These are phyloP conservation scores for Crioceris asparagi DNA, from an alignment of 2,888 invertebrate genomes.

Conservation along the genomic window DNA sequence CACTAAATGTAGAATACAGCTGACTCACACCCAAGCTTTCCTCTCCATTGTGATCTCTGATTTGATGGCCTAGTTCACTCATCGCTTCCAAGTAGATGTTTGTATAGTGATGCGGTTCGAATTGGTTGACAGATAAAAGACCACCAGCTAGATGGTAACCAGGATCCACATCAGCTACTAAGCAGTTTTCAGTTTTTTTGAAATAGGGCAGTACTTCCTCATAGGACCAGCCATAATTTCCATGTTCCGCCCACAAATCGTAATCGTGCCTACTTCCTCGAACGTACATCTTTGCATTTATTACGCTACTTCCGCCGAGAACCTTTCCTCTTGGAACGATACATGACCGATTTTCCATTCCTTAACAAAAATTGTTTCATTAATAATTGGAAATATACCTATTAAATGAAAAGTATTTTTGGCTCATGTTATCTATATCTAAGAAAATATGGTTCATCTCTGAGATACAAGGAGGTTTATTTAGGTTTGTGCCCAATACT, in stretches of 20 bases:
- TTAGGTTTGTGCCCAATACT: too few relatives aligned
- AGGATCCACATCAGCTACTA: not conserved
- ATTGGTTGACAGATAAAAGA: not conserved
- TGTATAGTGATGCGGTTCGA: not conserved
- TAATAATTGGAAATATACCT: too few relatives aligned
- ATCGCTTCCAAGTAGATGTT: constrained; percentile 60
- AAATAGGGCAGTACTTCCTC: constrained; percentile 71
- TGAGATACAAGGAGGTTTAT: too few relatives aligned
- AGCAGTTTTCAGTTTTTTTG: constrained; percentile 63
- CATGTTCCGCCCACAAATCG: constrained; percentile 65
- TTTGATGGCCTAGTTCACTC: constrained; percentile 63
- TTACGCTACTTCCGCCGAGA: constrained; percentile 68
- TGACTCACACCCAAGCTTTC: constrained; percentile 11
- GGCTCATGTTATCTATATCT: too few relatives aligned
- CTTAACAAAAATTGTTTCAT: too few relatives aligned
- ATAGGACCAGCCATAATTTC: constrained; percentile 82
- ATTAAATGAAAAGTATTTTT: too few relatives aligned
- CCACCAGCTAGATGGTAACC: not conserved
- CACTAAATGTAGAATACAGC: constrained; percentile 61
- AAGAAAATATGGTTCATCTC: too few relatives aligned
- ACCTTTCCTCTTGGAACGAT: constrained; percentile 55
- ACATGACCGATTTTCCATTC: not conserved
- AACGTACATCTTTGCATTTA: constrained; percentile 79
- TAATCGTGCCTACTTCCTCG: constrained; percentile 68
- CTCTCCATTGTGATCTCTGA: constrained; percentile 66